phyloP scores from a whole-genome alignment of 2,113 vertebrate genomes.

The Piprites chloris region DNA sequence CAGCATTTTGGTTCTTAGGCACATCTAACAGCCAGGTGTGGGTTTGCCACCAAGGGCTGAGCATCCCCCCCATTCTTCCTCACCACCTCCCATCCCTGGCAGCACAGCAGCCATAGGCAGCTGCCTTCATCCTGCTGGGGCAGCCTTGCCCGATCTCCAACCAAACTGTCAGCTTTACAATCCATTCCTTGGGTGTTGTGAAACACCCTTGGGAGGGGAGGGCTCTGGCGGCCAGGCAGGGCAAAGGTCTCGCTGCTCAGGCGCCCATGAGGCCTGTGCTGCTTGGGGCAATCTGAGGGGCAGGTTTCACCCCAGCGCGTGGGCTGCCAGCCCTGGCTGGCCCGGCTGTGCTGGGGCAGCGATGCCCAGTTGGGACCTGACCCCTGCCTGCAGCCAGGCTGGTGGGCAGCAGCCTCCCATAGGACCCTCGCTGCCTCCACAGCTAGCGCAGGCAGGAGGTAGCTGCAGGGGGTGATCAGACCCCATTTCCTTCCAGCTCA shows the following conservation, averaged over 20 bases:
- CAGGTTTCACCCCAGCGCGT: accelerated
- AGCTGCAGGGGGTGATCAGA: accelerated
- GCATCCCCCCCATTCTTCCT: not conserved
- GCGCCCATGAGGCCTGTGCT: not conserved
- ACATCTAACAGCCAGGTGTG: not conserved
- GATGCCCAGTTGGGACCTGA: not conserved
- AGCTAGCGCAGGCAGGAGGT: accelerated
- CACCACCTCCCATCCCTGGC: not conserved
- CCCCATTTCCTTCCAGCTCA: not conserved
- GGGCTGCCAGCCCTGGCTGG: not conserved
- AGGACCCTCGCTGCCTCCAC: accelerated
- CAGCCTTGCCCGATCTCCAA: not conserved
- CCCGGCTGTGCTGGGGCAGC: accelerated
- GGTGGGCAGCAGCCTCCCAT: not conserved
- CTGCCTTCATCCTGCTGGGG: accelerated
- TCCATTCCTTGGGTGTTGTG: not conserved
- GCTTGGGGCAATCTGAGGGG: not conserved
- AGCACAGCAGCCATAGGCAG: accelerated
- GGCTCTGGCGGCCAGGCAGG: not conserved
- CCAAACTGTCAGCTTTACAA: not conserved
- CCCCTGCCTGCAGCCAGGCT: not conserved
- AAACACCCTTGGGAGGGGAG: not conserved
- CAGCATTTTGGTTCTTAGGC: not conserved
- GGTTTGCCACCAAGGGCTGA: not conserved
- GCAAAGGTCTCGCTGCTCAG: accelerated